Conservation (phyloP, 2,113 vertebrate genomes). For the Cynocephalus volans region DNA sequence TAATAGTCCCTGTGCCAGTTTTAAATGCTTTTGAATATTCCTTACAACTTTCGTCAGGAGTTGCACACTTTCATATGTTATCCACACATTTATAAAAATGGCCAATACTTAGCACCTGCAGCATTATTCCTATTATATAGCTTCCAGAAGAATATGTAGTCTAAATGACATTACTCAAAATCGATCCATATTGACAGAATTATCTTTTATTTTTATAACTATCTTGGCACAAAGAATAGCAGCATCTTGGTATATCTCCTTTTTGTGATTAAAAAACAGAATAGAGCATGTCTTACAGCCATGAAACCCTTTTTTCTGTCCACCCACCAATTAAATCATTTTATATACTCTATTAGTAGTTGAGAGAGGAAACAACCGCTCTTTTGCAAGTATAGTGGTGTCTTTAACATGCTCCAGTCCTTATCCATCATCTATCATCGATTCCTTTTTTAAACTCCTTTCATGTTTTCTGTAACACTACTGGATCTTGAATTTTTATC, state of each 20-base stretch:
- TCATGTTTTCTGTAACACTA: conserved; percentile 17
- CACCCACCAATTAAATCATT: conserved; percentile 24
- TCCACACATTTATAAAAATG: background rate
- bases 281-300: background rate
- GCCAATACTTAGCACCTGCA: conserved; percentile 17
- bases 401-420: conserved; percentile 25
- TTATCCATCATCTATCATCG: background rate
- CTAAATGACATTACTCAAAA: conserved; percentile 50
- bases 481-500: conserved; percentile 40
- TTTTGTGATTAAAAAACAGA: conserved; percentile 59
- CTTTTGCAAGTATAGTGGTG: conserved; percentile 26
- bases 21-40: conserved; percentile 62
- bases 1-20: background rate
- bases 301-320: conserved; percentile 36
- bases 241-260: background rate
- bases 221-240: conserved; percentile 44
- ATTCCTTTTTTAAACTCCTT: conserved; percentile 40
- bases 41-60: conserved; percentile 49
- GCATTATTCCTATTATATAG: conserved; percentile 3
- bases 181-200: background rate
- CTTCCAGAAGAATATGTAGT: conserved; percentile 28
- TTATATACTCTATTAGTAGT: background rate
- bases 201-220: background rate
- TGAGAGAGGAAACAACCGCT: background rate
- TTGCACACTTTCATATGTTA: conserved; percentile 23